A percentile compares a stretch with the other conserved stretches of the same genome.
Evolutionary conservation across 2,113 vertebrate species (phyloP).

Genomic region (Nibea coibor): DNA sequence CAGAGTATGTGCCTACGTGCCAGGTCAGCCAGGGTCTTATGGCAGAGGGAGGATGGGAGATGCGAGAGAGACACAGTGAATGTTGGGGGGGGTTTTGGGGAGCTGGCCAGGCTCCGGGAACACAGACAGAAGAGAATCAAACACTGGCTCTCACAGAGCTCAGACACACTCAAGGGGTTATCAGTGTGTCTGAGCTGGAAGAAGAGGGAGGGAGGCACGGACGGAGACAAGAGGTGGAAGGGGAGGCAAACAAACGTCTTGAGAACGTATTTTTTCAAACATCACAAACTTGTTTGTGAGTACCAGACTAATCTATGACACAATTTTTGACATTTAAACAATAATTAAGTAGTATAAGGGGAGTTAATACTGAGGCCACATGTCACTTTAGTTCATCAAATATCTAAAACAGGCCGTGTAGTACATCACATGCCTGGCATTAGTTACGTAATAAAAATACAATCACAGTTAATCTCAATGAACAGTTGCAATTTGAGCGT

Average conservation of each 20-base stretch:
- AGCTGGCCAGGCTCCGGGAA: constrained; percentile 57
- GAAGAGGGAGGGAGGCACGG: constrained; percentile 22
- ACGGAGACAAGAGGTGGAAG: constrained; percentile 5
- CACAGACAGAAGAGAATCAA: constrained; percentile 54
- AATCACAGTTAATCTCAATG: neutral
- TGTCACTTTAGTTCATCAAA: neutral
- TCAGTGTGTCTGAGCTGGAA: constrained; percentile 37
- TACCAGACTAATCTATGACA: neutral
- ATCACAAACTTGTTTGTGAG: neutral
- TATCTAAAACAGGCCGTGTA: neutral
- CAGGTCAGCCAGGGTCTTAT: constrained; percentile 78
- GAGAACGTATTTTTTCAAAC: neutral
- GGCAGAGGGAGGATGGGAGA: constrained; percentile 66
- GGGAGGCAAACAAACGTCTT: constrained; percentile 14
- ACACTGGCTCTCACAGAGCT: constrained; percentile 61
- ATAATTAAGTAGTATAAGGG: neutral
- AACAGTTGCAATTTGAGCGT: too few relatives aligned
- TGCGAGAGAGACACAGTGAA: constrained; percentile 45
- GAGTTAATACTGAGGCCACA: neutral
- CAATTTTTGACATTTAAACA: neutral
- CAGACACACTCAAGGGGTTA: constrained; percentile 61
- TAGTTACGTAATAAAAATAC: neutral
- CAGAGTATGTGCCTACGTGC: constrained; percentile 68
- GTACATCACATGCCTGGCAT: neutral
- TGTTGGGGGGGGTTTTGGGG: constrained; percentile 36